Evolutionary conservation across 2,888 invertebrate genomes (phyloP), one percentile per base, ranked within the genome.

Genomic region (Diarsia rubi): DNA sequence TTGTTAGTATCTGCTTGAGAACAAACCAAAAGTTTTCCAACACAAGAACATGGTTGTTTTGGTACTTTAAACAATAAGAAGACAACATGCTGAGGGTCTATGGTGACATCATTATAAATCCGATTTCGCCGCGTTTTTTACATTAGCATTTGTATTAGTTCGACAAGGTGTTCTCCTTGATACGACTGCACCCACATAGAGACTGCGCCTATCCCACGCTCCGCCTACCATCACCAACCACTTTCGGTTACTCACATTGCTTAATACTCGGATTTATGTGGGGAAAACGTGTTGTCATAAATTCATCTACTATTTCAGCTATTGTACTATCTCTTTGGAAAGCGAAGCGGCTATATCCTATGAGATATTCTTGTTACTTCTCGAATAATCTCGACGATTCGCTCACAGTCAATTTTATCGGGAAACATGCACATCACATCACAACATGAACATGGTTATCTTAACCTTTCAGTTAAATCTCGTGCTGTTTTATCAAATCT

Each of bases 181-280:
- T 88, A 85, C 63, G 47, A 79, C 81, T 88, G 91, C 94, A 91
- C 94, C 94, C 94, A 95, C 95, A 90, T 91, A 81, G 82, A 84
- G 86, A 85, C 89, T 82, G 85, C 86, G 89, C 85, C 73, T 90
- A 79, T 92, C 95, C 95, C 95, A 95, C 95, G 95, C 95, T 86
- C 86, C 94, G 88, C 95, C 95, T 92, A 95, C 95, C 86, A 86
- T 84, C 83, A 89, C 82, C 87, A 88, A 92, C 90, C 94, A 94
- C 95, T 94, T 95, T 95, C 94, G 91, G 93, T 93, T 91, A 89
- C 89, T 87, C 88, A 88, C 88, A 92, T 95, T 94, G 93, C 94
- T 92, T 92, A 93, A 94, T 90, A 89, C 88, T 86, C 84, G 80
- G 84, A 91, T 91, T 92, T 91, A 91, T 92, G 88, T 87, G 83